phyloP scores from a whole-genome alignment of 2,797 vertebrate species.

The Aulostomus chinensis region DNA sequence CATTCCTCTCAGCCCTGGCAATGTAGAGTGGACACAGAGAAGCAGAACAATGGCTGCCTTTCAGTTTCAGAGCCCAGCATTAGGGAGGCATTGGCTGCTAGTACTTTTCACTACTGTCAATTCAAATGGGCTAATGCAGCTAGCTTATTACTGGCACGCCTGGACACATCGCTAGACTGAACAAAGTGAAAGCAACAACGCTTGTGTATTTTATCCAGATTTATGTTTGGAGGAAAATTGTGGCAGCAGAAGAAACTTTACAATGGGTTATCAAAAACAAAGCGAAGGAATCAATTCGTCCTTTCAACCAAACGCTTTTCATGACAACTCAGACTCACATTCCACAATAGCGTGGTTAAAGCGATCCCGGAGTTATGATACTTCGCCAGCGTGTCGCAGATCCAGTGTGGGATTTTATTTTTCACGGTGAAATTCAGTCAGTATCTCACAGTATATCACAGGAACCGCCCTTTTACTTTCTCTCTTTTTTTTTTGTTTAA shows the following conservation, averaged over 20 bases:
- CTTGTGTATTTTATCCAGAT: constrained; percentile 46
- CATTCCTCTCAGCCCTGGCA: constrained; percentile 81
- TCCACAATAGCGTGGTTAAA: no score
- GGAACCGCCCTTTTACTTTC: no score
- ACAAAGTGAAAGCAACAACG: constrained; percentile 36
- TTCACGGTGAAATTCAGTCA: no score
- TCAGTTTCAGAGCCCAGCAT: constrained; percentile 74
- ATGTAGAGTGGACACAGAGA: constrained; percentile 78
- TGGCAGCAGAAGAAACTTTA: constrained; percentile 15
- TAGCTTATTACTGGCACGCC: constrained; percentile 72
- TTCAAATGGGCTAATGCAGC: constrained; percentile 73
- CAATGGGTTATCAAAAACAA: constrained; percentile 23
- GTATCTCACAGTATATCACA: no score
- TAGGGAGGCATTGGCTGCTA: constrained; percentile 61
- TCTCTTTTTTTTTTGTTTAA: no score
- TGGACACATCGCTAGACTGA: constrained; percentile 48
- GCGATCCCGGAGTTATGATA: no score
- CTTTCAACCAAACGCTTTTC: constrained; percentile 10
- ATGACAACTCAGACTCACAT: no score
- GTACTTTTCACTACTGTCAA: constrained; percentile 81
- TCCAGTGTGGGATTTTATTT: no score
- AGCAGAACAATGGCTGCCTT: constrained; percentile 88
- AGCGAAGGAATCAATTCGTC: constrained; percentile 20
- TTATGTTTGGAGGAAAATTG: no score
- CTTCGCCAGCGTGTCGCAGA: no score